Conservation (phyloP, 2,113 vertebrate species). For the Daubentonia madagascariensis region DNA sequence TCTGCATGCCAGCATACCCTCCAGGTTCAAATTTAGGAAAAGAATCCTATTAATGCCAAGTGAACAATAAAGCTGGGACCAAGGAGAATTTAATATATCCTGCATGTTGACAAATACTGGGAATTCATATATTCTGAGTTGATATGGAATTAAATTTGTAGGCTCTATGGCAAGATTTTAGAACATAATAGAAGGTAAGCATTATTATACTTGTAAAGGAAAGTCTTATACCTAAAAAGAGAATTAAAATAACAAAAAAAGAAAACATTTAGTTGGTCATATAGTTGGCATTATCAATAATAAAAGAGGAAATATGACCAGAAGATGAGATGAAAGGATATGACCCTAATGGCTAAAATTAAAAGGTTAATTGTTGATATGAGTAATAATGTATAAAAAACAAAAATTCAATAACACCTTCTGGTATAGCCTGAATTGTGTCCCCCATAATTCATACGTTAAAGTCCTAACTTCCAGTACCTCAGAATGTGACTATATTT, state of each 20-base stretch:
- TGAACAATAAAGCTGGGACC: background rate
- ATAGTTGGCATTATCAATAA: background rate
- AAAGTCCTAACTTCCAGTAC: background rate
- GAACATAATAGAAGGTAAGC: background rate
- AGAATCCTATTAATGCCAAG: background rate
- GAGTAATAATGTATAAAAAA: background rate
- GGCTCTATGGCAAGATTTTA: background rate
- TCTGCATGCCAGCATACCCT: background rate
- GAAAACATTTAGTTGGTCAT: background rate
- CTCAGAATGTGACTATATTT: background rate
- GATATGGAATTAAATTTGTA: background rate
- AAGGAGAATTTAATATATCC: slow-evolving; percentile 13
- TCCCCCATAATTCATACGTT: background rate
- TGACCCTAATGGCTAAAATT: background rate
- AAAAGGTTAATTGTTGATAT: background rate
- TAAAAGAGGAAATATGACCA: background rate
- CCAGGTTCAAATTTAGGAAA: background rate
- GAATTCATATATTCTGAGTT: background rate
- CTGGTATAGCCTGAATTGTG: background rate
- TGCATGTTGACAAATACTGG: background rate
- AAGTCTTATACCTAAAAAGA: background rate
- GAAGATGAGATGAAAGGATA: background rate
- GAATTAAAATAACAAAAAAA: background rate
- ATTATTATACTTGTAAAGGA: background rate
- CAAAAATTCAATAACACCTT: background rate